Base-by-base conservation (phyloP, 2,888 invertebrate genomes). In the Diarsia mendica region DNA sequence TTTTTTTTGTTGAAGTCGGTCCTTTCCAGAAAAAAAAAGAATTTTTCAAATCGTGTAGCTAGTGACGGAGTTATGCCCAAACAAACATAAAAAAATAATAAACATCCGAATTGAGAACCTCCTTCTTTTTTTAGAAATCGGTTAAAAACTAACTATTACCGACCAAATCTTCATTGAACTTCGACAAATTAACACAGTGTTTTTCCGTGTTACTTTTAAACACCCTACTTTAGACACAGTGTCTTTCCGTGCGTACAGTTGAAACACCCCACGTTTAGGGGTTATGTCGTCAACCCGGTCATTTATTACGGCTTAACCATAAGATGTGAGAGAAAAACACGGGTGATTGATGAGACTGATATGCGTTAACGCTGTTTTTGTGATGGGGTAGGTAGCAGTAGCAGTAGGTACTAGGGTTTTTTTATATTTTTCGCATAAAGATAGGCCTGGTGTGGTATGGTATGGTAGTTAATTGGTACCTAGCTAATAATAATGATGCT, bases 281-380 rank as follows among this genome's bases (percentile, higher is more conserved):
- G 33, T 20, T 28, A 64, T 61, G 72, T 64, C 64, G 72, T 44
- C 73, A 60, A 53, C n/a, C n/a, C 33, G 60, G 60, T 60, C 60
- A 82, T 75, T 71, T 73, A 73, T 83, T 65, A 82, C 46, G 72
- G 65, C 65, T 82, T 79, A 73, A 58, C 58, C 78, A 71, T 60
- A 71, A 67, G 71, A 65, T 69, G 72, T 51, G 67, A 0, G 46
- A 60, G 70, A 73, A 83, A 84, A 82, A 75, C 63, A 55, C 28
- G 46, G 18, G 23, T 83, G 83, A 85, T 78, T 85, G 79, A 83
- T 82, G 78, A 48, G 46, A 20, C 28, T 73, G 55, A 53, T 73
- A 68, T 65, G 33, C 49, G 60, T 51, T 66, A 44, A 39, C 58
- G 46, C 28, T 61, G 61, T 78, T 85, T 82, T 85, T 82, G 33